Base-by-base conservation (phyloP, 2,113 vertebrate genomes). In the Xiphophorus couchianus region DNA sequence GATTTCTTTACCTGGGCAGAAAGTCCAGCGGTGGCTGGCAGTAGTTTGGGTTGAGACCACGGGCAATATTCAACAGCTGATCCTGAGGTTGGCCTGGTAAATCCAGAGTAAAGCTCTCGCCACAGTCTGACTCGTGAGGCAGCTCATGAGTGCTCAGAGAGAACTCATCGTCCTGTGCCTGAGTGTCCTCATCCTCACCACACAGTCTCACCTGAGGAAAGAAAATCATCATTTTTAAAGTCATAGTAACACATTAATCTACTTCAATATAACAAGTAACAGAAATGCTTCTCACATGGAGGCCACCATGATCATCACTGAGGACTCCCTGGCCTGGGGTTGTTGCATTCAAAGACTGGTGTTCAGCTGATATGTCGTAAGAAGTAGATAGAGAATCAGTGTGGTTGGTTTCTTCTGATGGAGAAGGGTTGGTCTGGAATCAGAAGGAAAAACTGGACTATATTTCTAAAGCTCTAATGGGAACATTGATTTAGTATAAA, bases 391-490 rank as follows among this genome's bases (percentile, higher is more conserved):
- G 93, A 15, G 96, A 95, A 76, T 97, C 96, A 27, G 96, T 95
- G 85, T 96, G 95, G 85, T 95, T 96, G 64, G 95, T 93, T 90
- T 98, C 97, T 76, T 99, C 98, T 14, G 96, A 97, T 30, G 97
- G 97, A 69, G 97, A 98, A 28, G 97, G 96, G 77, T 94, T 96
- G n/a, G 97, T 98, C 98, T 99, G 90, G 70, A 93, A 90, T 9
- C 77, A 74, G 74, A 83, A 71, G 80, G 85, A 29, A 67, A 51
- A 74, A 30, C 1, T 68, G 27, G 61, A 42, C 33, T 17, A 63
- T 3, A 8, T 13, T 48, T 66, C 73, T 84, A 42, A 77, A 30
- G 70, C 62, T 71, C 35, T 44, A 60, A 44, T n/a, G 42, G 29
- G 25, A 58, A 58, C 48, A 37, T 3, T 37, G 37, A 67, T 29